phyloP scores from a whole-genome alignment of 2,888 invertebrate genomes.

The Chromoteleia sp. region DNA sequence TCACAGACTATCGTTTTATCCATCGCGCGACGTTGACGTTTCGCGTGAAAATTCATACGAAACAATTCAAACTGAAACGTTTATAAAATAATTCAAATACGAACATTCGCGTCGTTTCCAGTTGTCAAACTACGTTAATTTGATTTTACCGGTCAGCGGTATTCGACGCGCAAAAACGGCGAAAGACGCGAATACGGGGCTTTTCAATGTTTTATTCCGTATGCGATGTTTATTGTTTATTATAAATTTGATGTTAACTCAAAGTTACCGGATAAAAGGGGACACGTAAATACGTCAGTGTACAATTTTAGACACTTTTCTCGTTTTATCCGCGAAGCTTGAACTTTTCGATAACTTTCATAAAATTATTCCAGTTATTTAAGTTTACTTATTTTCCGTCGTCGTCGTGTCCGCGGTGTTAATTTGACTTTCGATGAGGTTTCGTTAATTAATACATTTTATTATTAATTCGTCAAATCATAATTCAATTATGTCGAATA shows the following conservation, averaged over 20 bases:
- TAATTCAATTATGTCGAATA: background rate
- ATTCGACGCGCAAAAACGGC: slow-evolving; percentile 26
- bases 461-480: background rate
- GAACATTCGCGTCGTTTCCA: slow-evolving; percentile 50
- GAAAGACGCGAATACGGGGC: slow-evolving; percentile 1
- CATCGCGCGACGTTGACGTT: slow-evolving; percentile 25
- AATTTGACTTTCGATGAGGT: background rate
- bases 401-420: background rate
- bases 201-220: slow-evolving; percentile 25
- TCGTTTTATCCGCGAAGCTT: background rate
- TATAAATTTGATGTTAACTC: slow-evolving; percentile 2
- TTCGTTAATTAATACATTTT: background rate
- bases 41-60: slow-evolving; percentile 40
- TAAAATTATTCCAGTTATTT: background rate
- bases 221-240: slow-evolving; percentile 4
- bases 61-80: slow-evolving; percentile 31
- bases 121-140: slow-evolving; percentile 55
- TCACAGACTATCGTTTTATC: slow-evolving; percentile 31
- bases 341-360: background rate
- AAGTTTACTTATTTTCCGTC: background rate
- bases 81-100: slow-evolving; percentile 47
- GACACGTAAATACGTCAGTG: background rate
- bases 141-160: slow-evolving; percentile 37
- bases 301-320: background rate
- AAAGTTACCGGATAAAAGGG: background rate